Percentiles rank a stretch among this genome's conserved stretches.
These are phyloP conservation scores for Natator depressus DNA, from an alignment of 2,113 vertebrate genomes.

Conservation along the genomic window DNA sequence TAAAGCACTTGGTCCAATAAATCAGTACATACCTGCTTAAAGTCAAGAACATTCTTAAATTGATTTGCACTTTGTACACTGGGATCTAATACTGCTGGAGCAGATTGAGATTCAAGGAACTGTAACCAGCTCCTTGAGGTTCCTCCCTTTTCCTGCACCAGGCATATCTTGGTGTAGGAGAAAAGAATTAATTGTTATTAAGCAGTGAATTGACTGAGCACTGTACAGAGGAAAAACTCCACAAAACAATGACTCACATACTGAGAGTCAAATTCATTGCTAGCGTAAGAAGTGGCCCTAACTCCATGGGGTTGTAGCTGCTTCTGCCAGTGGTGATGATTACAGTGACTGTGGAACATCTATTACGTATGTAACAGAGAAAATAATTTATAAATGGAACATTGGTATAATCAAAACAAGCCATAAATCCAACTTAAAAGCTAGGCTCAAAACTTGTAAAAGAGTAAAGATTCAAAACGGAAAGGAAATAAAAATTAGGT, in stretches of 20 bases:
- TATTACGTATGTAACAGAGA: not conserved
- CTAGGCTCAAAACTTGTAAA: not conserved
- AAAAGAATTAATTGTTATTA: not conserved
- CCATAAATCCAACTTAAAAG: not conserved
- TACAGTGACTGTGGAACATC: not conserved
- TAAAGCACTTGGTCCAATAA: not conserved
- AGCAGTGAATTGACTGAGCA: not conserved
- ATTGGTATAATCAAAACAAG: not conserved
- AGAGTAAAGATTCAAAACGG: not conserved
- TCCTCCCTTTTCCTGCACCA: not conserved
- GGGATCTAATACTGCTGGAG: not conserved
- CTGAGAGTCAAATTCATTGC: not conserved
- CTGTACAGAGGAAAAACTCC: not conserved
- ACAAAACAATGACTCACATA: not conserved
- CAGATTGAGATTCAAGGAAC: not conserved
- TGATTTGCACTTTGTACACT: not conserved
- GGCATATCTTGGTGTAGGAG: not conserved
- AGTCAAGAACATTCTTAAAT: not conserved
- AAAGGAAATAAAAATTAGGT: conserved; percentile 64
- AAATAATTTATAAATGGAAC: conserved; percentile 3
- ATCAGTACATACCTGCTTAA: not conserved
- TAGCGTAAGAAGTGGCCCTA: not conserved
- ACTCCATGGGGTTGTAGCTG: not conserved
- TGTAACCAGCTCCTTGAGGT: not conserved
- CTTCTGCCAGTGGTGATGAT: not conserved